Percentiles rank a stretch among this genome's conserved stretches.
Evolutionary conservation across 2,888 invertebrate genomes (phyloP).

Genomic region (Dasysyrphus albostriatus): DNA sequence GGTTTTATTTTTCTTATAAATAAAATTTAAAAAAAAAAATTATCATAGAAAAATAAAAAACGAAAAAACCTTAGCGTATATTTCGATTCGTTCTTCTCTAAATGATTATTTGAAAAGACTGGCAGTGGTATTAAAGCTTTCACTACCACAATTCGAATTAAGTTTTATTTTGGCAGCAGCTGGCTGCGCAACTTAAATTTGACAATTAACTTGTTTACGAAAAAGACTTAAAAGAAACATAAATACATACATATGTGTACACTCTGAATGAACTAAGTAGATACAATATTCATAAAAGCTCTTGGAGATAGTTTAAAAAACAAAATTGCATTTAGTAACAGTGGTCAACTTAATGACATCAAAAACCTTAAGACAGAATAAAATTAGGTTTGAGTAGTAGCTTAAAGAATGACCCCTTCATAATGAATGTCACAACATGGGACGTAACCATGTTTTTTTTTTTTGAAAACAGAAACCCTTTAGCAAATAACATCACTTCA

Average conservation of each 20-base stretch:
- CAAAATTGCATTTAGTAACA: too few species aligned
- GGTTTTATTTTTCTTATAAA: slow-evolving; percentile 16
- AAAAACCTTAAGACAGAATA: too few species aligned
- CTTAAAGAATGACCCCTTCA: too few species aligned
- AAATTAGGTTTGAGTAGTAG: too few species aligned
- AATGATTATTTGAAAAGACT: slow-evolving; percentile 19
- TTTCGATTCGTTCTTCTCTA: slow-evolving; percentile 21
- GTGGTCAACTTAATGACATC: too few species aligned
- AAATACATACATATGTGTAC: neutral
- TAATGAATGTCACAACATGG: too few species aligned
- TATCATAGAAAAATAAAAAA: slow-evolving; percentile 9
- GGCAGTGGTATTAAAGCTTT: neutral
- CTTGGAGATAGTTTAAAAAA: too few species aligned
- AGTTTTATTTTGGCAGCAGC: slow-evolving; percentile 48
- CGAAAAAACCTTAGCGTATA: slow-evolving; percentile 6
- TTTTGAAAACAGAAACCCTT: too few species aligned
- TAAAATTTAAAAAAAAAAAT: neutral
- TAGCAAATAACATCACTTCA: too few species aligned
- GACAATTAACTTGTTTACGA: slow-evolving; percentile 66
- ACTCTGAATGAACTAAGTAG: neutral
- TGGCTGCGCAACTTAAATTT: slow-evolving; percentile 38
- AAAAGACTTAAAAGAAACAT: slow-evolving; percentile 3
- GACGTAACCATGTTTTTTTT: too few species aligned
- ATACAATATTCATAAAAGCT: neutral
- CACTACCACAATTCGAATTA: slow-evolving; percentile 47